Evolutionary conservation across 2,888 invertebrate genomes (phyloP).

Genomic region (Ophioninae sp.): DNA sequence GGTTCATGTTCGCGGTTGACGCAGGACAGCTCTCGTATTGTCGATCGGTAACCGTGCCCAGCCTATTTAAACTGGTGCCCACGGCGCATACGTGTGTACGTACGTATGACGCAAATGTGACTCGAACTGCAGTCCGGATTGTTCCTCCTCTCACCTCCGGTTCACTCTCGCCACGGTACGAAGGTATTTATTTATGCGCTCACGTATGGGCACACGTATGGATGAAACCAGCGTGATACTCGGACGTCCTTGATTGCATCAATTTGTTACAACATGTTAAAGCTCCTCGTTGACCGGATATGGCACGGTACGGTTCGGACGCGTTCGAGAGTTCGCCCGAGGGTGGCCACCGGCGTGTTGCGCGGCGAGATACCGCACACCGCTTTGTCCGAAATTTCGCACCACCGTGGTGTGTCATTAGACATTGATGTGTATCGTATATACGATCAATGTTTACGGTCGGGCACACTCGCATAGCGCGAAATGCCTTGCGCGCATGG

Average conservation of each 20-base stretch:
- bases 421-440: slow-evolving; percentile 9
- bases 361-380: slow-evolving; percentile 33
- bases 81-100: slow-evolving; percentile 23
- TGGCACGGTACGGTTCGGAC: slow-evolving; percentile 45
- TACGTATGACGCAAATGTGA: slow-evolving; percentile 42
- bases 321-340: slow-evolving; percentile 20
- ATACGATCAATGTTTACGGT: not conserved
- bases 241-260: slow-evolving; percentile 66
- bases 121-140: slow-evolving; percentile 53
- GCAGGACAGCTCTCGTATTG: slow-evolving; percentile 59
- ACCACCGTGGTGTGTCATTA: slow-evolving; percentile 39
- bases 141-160: slow-evolving; percentile 47
- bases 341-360: slow-evolving; percentile 44
- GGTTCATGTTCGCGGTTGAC: slow-evolving; percentile 63
- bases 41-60: slow-evolving; percentile 52
- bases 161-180: slow-evolving; percentile 17
- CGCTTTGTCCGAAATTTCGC: slow-evolving; percentile 60
- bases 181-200: not conserved
- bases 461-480: not conserved
- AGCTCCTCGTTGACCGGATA: slow-evolving; percentile 58
- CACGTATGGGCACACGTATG: slow-evolving; percentile 23
- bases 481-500: slow-evolving; percentile 25
- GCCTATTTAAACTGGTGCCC: slow-evolving; percentile 60
- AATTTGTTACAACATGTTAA: slow-evolving; percentile 69
- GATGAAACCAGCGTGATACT: slow-evolving; percentile 51